Conservation (phyloP, 2,888 invertebrate genomes). For the Pristionchus exspectatus region DNA sequence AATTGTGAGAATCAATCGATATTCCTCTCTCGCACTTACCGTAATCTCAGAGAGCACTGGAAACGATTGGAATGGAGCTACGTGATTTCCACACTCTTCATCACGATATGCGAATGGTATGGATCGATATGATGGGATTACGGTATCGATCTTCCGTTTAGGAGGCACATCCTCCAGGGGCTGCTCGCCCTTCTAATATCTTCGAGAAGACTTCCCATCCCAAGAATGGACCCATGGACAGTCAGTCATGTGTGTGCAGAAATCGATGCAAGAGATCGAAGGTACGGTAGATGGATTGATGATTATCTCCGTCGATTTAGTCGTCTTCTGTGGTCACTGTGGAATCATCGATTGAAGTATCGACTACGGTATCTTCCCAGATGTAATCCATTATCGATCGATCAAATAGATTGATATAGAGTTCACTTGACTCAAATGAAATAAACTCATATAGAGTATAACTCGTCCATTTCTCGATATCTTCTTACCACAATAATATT, state of each 20-base stretch:
- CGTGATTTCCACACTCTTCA: slow-evolving; percentile 51
- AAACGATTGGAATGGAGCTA: slow-evolving; percentile 1
- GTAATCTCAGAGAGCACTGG: slow-evolving; percentile 21
- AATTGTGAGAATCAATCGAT: slow-evolving; percentile 10
- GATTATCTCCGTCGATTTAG: background rate
- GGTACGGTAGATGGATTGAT: slow-evolving; percentile 10
- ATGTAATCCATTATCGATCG: background rate
- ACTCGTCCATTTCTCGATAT: background rate
- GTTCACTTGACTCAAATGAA: slow-evolving; percentile 17
- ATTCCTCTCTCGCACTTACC: background rate
- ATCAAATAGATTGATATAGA: slow-evolving; percentile 40
- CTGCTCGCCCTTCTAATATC: slow-evolving; percentile 18
- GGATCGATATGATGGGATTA: background rate
- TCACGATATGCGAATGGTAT: slow-evolving; percentile 33
- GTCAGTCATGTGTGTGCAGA: background rate
- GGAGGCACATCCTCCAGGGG: slow-evolving; percentile 40
- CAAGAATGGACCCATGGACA: background rate
- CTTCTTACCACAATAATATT: background rate
- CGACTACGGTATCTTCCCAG: slow-evolving; percentile 37
- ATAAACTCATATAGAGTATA: background rate
- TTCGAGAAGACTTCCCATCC: slow-evolving; percentile 50
- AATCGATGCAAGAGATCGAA: background rate
- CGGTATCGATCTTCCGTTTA: background rate
- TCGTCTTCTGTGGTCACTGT: slow-evolving; percentile 18
- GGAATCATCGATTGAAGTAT: slow-evolving; percentile 35